Base-by-base conservation (phyloP, 2,888 invertebrate genomes). In the Pterostichus niger region DNA sequence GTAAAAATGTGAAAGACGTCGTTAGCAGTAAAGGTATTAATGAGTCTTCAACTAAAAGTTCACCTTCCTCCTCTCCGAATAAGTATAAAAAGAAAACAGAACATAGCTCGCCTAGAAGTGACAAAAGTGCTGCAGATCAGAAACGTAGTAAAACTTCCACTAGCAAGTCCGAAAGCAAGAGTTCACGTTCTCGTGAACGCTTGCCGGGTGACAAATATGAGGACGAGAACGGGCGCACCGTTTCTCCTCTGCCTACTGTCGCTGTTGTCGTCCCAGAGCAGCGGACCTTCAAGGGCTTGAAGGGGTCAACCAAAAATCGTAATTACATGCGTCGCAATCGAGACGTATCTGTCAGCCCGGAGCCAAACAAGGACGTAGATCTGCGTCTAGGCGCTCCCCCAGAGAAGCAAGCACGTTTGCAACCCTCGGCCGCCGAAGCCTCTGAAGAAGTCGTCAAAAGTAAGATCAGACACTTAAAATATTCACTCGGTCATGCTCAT, bases 271-370 rank as follows among this genome's bases (percentile, higher is more conserved):
- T 40, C 10, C 73, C 84, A 88, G 84, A 90, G 89, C 86, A 89
- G 64, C 79, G 82, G 9, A 84, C 85, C 31, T 93, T 93, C 89
- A 93, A 93, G 88, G 93, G 92, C 86, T 89, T 92, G 54, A 92
- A 92, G 87, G 91, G 91, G 85, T 91, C 91, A 86, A 90, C 91
- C 87, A 92, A 92, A 89, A 92, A 92, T 87, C 91, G 94, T 81
- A 93, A 93, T 88, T 95, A 94, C 90, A 91, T 94, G 88, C 91
- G 94, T 82, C 91, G 94, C 82, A 94, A 94, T 88, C 91, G 92
- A 85, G 92, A 93, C 84, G 91, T 91, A 85, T 93, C 92, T 33
- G 91, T 91, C 86, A 94, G 93, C 88, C 88, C 85, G 10, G 85
- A 82, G 7, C 80, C 82, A 7, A 87, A 86, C 79, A 85, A 85